These are phyloP conservation scores for Xiphydria camelus DNA, from an alignment of 2,888 invertebrate species.

Conservation along the genomic window DNA sequence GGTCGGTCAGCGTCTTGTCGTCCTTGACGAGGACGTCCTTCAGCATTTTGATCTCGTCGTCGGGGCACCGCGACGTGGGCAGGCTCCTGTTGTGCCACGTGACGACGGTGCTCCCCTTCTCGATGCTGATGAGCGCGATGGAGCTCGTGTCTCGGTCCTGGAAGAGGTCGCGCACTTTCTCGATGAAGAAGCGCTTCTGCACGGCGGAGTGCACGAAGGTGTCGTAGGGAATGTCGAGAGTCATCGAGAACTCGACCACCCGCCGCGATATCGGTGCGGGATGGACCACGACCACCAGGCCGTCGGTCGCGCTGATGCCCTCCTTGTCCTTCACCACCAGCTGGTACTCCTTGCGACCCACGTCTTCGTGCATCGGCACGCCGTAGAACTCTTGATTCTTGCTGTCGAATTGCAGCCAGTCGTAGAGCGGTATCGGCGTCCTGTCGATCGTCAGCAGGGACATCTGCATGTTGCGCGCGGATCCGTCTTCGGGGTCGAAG, in stretches of 20 bases:
- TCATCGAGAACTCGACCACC: constrained; percentile 81
- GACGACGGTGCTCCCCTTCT: constrained; percentile 70
- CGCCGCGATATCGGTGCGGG: constrained; percentile 68
- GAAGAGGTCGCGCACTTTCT: constrained; percentile 77
- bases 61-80: constrained; percentile 74
- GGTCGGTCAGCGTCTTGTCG: constrained; percentile 64
- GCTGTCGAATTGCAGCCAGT: constrained; percentile 89
- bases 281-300: constrained; percentile 74
- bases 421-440: constrained; percentile 66
- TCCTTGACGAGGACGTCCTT: constrained; percentile 72
- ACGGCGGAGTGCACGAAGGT: constrained; percentile 71
- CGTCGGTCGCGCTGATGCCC: constrained; percentile 72
- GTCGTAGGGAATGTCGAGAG: constrained; percentile 71
- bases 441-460: constrained; percentile 75
- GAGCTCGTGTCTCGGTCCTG: constrained; percentile 74
- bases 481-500: constrained; percentile 85
- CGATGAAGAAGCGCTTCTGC: constrained; percentile 79
- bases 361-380: constrained; percentile 73
- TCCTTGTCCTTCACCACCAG: constrained; percentile 62
- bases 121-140: constrained; percentile 75
- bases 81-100: constrained; percentile 83
- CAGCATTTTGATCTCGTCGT: constrained; percentile 73
- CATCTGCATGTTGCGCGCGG: constrained; percentile 72
- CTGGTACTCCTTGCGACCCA: constrained; percentile 77
- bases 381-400: constrained; percentile 90